These are phyloP conservation scores for Xiphorhynchus erythropygius DNA, from an alignment of 2,797 vertebrate genomes.

Conservation along the genomic window DNA sequence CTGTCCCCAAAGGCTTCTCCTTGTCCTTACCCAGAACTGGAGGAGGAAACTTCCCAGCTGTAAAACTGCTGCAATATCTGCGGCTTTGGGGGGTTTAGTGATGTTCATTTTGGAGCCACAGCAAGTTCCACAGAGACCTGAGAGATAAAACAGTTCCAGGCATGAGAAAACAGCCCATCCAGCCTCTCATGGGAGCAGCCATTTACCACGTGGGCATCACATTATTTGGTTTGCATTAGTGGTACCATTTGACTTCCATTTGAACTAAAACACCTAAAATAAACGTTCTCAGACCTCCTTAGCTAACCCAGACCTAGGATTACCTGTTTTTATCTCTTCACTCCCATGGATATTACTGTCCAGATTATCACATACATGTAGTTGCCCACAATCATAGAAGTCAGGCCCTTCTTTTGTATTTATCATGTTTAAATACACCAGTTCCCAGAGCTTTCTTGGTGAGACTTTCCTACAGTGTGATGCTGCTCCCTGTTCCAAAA, in stretches of 20 bases:
- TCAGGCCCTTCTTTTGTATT: background rate
- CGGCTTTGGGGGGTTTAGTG: background rate
- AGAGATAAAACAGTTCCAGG: background rate
- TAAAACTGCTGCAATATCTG: background rate
- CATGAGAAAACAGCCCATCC: background rate
- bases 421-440: background rate
- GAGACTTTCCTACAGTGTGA: background rate
- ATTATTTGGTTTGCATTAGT: background rate
- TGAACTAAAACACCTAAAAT: background rate
- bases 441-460: background rate
- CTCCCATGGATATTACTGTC: background rate
- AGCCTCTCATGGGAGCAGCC: background rate
- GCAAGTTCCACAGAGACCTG: background rate
- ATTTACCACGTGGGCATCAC: background rate
- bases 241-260: background rate
- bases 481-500: background rate
- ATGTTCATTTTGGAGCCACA: background rate
- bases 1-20: background rate
- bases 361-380: background rate
- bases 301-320: background rate
- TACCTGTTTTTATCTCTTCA: background rate
- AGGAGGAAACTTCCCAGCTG: background rate
- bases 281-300: background rate
- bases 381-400: background rate
- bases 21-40: background rate